Conservation (phyloP, 2,113 vertebrate species). For the Dasyornis broadbenti region DNA sequence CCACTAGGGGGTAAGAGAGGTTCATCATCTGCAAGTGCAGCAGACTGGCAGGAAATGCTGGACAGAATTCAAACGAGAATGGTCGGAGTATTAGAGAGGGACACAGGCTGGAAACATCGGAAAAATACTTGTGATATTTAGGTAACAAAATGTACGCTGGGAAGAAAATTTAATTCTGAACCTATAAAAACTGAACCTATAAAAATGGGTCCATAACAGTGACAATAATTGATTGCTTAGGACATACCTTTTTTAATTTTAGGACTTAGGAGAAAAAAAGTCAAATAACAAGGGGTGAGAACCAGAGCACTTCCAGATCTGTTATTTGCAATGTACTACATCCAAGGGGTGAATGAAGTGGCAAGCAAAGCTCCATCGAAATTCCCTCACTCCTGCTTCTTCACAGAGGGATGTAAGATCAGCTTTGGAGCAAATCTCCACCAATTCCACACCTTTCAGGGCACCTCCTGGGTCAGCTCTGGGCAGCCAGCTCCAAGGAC, state of each 20-base stretch:
- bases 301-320: not conserved
- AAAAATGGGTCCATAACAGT: not conserved
- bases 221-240: not conserved
- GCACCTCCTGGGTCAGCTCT: not conserved
- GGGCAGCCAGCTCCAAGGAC: not conserved
- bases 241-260: not conserved
- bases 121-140: not conserved
- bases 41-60: not conserved
- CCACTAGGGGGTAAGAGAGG: slow-evolving; percentile 64
- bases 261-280: not conserved
- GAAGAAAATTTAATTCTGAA: not conserved
- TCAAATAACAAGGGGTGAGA: not conserved
- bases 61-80: not conserved
- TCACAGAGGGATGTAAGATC: not conserved
- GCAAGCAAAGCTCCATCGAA: not conserved
- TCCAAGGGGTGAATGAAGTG: not conserved
- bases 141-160: not conserved
- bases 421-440: not conserved
- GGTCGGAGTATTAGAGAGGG: not conserved
- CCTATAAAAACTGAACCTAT: not conserved
- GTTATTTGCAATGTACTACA: not conserved
- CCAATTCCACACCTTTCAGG: not conserved
- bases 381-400: not conserved
- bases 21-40: not conserved
- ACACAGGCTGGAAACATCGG: not conserved